Base-by-base conservation (phyloP, 2,797 vertebrate species). In the Nannoperca australis region DNA sequence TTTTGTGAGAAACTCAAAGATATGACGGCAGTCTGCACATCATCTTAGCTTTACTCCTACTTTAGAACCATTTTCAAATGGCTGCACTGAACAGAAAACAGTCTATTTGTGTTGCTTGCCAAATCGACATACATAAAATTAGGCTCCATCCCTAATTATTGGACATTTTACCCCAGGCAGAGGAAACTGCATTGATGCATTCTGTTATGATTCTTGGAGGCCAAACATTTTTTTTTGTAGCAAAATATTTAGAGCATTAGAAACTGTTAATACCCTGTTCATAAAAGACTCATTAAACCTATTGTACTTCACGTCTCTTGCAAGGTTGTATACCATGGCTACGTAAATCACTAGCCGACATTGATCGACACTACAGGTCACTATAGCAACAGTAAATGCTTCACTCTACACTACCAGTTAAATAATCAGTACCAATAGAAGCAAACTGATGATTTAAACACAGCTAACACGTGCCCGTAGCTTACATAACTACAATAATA, bases 81-180 rank as follows among this genome's bases (percentile, higher is more conserved):
- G 32, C 51, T 60, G 50, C 61, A 24, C 13, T 63, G 22, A 70
- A 62, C 42, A 82, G 15, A 65, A 71, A 61, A 60, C 45, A 70
- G 60, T 59, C 38, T 64, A 36, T 58, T 70, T 55, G 24, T 40
- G 32, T 38, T 54, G 36, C 61, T 65, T 79, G 66, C 72, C 74
- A 79, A 66, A 73, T 59, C 2, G 50, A 55, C 54, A 78, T 54
- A 66, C 32, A 56, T 51, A 17, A 73, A 73, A 73, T 84, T 47
- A 73, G 44, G 42, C 71, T 75, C 47, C 54, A 20, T 78, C 47
- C 63, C 69, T 59, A 69, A 79, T 71, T 36, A 45, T 61, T 0
- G 55, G 44, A 32, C 60, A 55, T 60, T 73, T 85, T 50, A 40
- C 62, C 51, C n/a, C 22, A 69, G 72, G 67, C 68, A 49, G 22